Evolutionary conservation across 1,140 invertebrate genomes (phyloP).

Genomic region (Danaus plexippus): DNA sequence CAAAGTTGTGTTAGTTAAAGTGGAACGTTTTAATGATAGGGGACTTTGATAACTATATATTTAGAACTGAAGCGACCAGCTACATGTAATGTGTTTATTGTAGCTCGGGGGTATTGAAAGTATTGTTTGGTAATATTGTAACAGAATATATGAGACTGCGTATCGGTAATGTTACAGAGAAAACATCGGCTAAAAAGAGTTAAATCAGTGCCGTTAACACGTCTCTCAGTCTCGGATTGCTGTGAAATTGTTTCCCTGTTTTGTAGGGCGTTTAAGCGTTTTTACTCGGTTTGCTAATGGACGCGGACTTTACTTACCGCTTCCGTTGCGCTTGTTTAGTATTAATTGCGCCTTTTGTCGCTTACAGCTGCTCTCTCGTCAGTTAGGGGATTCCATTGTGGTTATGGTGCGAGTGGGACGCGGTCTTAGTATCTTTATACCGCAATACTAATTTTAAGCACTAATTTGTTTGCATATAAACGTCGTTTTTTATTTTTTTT

Average conservation of each 20-base stretch:
- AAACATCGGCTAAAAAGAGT: constrained; percentile 33
- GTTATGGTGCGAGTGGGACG: constrained; percentile 23
- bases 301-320: constrained; percentile 44
- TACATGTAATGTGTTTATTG: no score
- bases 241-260: constrained; percentile 42
- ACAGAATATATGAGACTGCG: not conserved
- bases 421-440: constrained; percentile 20
- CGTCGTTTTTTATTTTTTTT: no score
- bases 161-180: not conserved
- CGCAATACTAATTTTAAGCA: not conserved
- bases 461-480: no score
- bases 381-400: constrained; percentile 26
- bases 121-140: constrained; percentile 3
- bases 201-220: constrained; percentile 49
- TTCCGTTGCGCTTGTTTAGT: constrained; percentile 53
- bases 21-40: constrained; percentile 11
- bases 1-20: constrained; percentile 8
- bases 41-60: not conserved
- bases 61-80: no score
- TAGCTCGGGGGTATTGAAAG: not conserved
- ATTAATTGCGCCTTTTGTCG: constrained; percentile 67
- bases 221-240: constrained; percentile 36
- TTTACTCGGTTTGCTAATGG: constrained; percentile 53
- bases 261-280: constrained; percentile 40
- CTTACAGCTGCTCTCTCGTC: constrained; percentile 39